Base-by-base conservation (phyloP, 2,113 vertebrate genomes). In the Bubo blakistoni region DNA sequence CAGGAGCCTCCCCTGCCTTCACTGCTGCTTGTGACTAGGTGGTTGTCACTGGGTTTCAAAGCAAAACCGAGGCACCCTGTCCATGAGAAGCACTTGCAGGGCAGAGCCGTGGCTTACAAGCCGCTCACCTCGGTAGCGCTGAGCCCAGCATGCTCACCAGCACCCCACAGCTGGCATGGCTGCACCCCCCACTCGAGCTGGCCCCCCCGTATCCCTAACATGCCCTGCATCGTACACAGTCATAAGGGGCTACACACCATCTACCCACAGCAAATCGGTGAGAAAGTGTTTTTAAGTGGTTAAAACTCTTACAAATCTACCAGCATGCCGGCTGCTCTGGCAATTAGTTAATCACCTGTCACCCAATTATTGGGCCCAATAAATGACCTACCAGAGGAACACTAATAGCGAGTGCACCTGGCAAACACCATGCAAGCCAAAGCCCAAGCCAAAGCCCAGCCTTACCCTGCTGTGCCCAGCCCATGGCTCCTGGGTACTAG, bases 361-460 rank as follows among this genome's bases (percentile, higher is more conserved):
- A 85, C 81, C n/a, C 77, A 87, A 24, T 85, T 87, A 89, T 87
- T 76, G 87, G 78, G 62, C 66, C 73, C 13, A 73, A 73, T 66
- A 89, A 78, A 89, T 52, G 62, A 65, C 42, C 36, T 34, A n/a
- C 44, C 66, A 46, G 54, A 24, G 40, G 61, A 90, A 76, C 0
- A 0, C 46, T 40, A 8, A 59, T 0, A 71, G 63, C 2, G 2
- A 92, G 59, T 1, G 0, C 7, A 7, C n/a, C 9, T 0, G 0
- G 66, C 58, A 78, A 81, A 81, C 3, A 4, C 54, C 67, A 62
- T 0, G 7, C 58, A 40, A 77, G 44, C n/a, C 59, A 10, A 81
- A 67, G 47, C 30, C 44, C 80, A 76, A 77, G 49, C n/a, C 59
- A 10, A 81, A 67, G 42, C 34, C 44, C 83, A 79, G 78, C 80